These are phyloP conservation scores for Micropoecilia bifurca DNA, from an alignment of 2,797 vertebrate genomes.

Conservation along the genomic window DNA sequence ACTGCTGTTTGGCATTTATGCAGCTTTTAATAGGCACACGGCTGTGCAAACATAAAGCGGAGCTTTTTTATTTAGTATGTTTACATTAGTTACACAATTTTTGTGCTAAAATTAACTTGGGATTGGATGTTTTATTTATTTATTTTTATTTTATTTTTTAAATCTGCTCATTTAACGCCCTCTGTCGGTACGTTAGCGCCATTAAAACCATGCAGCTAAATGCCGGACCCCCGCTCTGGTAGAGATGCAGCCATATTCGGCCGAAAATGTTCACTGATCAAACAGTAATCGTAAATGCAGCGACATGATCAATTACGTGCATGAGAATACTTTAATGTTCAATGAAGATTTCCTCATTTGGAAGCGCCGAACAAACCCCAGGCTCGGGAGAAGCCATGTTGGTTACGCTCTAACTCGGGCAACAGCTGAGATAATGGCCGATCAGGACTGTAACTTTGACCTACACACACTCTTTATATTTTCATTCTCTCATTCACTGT, in stretches of 20 bases:
- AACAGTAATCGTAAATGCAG: neutral
- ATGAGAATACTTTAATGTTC: neutral
- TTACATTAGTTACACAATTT: too few species aligned
- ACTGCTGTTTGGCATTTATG: neutral
- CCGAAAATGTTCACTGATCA: neutral
- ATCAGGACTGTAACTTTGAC: slow-evolving; percentile 74
- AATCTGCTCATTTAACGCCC: slow-evolving; percentile 41
- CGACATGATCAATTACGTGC: neutral
- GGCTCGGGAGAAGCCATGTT: slow-evolving; percentile 75
- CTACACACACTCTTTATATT: slow-evolving; percentile 26
- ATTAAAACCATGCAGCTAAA: slow-evolving; percentile 3
- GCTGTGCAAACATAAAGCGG: rapidly evolving
- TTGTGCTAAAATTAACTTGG: slow-evolving; percentile 19
- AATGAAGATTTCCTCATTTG: neutral
- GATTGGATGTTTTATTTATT: slow-evolving; percentile 5
- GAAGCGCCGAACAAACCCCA: slow-evolving; percentile 40
- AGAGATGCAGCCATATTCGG: slow-evolving; percentile 32
- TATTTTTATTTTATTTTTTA: neutral
- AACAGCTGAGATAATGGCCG: slow-evolving; percentile 82
- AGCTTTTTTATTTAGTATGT: neutral
- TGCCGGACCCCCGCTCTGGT: slow-evolving; percentile 13
- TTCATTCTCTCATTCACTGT: slow-evolving; percentile 28
- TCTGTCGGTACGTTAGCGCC: slow-evolving; percentile 44
- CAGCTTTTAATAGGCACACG: neutral
- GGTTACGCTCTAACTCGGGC: slow-evolving; percentile 74